Base-by-base conservation (phyloP, 30 jellyfish, hydroid and myxozoan genomes). In the Morbakka virulenta region DNA sequence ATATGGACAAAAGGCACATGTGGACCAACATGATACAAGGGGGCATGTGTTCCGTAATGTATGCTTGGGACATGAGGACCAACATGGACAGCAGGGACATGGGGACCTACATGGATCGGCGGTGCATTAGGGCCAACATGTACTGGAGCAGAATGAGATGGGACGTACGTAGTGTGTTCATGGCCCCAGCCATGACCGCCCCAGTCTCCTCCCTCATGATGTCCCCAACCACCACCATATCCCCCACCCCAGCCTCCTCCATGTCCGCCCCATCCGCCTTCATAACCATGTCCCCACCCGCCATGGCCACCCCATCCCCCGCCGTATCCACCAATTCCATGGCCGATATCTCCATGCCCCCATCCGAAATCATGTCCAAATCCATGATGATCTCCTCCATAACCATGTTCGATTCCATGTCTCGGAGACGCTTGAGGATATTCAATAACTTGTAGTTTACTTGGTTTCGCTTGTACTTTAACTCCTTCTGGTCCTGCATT, bases 71-170 rank as follows among this genome's bases (percentile, higher is more conserved):
- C 97, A 41, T 88, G 97, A 0, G 97, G 97, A 14, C 97, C 97
- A 23, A 88, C 97, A 74, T 88, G 97, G 26, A 88, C 97, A 22
- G 97, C 97, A 24, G 97, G 95, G 28, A 88, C 97, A 31, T 88
- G 97, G 52, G 97, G 97, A 17, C 97, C 97, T 50, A 88, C 97
- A 51, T 88, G 97, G 75, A 88, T 87, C 82, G 97, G 97, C 22
- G 97, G 97, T 28, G 97, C 97, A 76, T 88, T 88, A 74, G 97
- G 97, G 25, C 97, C 97, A 74, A 88, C 97, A 63, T 88, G 97
- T 35, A 88, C 93, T n/a, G 97, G 97, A 6, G 97, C 95, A 28
- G 97, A 69, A 51, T 88, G 97, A 26, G 97, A 88, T 52, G 97
- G 97, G 24, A 88, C 97, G 65, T 88, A 88, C n/a, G 97, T 88